Evolutionary conservation across 2,888 invertebrate genomes (phyloP), one percentile per base, ranked within the genome.

Genomic region (Stramonita haemastoma): DNA sequence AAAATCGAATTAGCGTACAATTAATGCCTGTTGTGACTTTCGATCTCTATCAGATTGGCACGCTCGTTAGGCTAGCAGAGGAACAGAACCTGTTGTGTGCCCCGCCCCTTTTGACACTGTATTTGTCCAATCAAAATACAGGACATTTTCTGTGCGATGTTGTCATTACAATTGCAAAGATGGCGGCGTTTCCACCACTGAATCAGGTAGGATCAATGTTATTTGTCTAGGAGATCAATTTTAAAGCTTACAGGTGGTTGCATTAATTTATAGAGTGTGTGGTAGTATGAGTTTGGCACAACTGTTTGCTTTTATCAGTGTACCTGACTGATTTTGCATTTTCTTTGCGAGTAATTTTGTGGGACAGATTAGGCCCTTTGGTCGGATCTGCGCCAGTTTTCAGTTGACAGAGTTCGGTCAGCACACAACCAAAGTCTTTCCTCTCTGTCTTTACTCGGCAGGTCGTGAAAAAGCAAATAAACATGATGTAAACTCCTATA

Each of bases 171-270:
- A 36, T 85, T 57, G 66, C 66, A 83, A 70, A 89, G 86, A 94
- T 94, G 94, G 94, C 94, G 93, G 92, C 93, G 83, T 92, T 93
- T 92, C 94, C 94, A 93, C 94, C 94, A 91, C 93, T 94, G 89
- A 91, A 93, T 70, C 94, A 94, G 93, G 94, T 94, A 89, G 36
- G 70, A 34, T 13, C 22, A 32, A 34, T 81, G 34, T 56, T 29
- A n/a, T 32, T 83, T 32, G 73, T 70, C 4, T 19, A n/a, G 32
- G 8, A 56, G 60, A 29, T 77, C 56, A 11, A 36, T 84, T 34
- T 17, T 26, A 34, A 57, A 32, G 32, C 60, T n/a, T 57, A 34
- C 17, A 6, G 34, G 60, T 6, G 66, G 46, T 46, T 15, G 22
- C 26, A 46, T 46, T 13, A 11, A 13, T 26, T 22, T 5, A 46